A percentile compares a stretch with the other conserved stretches of the same genome.
phyloP scores from a whole-genome alignment of 2,888 invertebrate genomes.

The Mayetiola destructor region DNA sequence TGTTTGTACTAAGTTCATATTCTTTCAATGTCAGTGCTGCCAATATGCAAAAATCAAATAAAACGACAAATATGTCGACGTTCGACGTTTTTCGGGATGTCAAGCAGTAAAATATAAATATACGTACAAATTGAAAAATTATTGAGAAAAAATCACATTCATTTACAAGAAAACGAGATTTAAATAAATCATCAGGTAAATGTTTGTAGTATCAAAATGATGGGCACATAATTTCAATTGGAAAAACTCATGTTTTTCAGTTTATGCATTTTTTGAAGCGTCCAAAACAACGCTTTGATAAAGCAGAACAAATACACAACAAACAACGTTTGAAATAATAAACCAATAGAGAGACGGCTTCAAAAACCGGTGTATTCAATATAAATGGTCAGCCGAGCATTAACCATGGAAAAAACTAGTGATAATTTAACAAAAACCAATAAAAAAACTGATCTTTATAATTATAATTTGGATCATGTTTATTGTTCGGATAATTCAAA shows the following conservation, averaged over 20 bases:
- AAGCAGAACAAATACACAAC: not conserved
- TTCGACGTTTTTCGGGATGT: constrained; percentile 13
- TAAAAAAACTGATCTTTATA: constrained; percentile 11
- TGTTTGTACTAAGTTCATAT: no score
- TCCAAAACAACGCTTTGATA: not conserved
- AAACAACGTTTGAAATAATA: not conserved
- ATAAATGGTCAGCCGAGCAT: not conserved
- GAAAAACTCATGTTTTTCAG: not conserved
- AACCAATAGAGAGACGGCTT: not conserved
- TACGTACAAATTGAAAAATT: not conserved
- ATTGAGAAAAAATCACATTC: not conserved
- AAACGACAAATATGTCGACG: constrained; percentile 11
- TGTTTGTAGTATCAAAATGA: not conserved
- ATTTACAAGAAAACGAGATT: not conserved
- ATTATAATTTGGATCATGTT: constrained; percentile 25
- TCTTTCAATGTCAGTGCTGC: no score
- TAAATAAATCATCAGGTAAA: not conserved
- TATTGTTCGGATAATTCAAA: constrained; percentile 26
- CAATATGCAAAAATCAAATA: not conserved
- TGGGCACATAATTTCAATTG: not conserved
- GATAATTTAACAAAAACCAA: not conserved
- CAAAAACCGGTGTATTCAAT: not conserved
- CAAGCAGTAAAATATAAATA: constrained; percentile 8
- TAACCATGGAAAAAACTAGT: constrained; percentile 7
- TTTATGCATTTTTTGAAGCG: not conserved